These are phyloP conservation scores for Phylloscopus whistleri DNA, from an alignment of 2,113 vertebrate genomes.

Conservation along the genomic window DNA sequence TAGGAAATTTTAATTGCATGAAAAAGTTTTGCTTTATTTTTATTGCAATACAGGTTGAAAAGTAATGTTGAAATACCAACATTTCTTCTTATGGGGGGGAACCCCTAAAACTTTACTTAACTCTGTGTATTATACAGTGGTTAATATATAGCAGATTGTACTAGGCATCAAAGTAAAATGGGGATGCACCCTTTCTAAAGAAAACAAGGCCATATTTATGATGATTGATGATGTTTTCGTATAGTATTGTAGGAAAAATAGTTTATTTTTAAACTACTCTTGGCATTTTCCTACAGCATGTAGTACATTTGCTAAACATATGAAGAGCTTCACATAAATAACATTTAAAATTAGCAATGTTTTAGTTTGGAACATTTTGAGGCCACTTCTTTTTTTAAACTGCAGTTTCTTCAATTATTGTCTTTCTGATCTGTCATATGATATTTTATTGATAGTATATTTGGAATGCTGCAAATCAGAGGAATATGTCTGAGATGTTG, in stretches of 20 bases:
- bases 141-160: slow-evolving; percentile 40
- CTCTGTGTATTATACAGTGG: background rate
- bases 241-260: slow-evolving; percentile 16
- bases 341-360: slow-evolving; percentile 21
- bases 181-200: background rate
- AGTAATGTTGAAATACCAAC: background rate
- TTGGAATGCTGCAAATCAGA: background rate
- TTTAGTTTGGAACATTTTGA: slow-evolving; percentile 50
- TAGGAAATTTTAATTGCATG: background rate
- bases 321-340: slow-evolving; percentile 44
- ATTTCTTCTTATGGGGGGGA: background rate
- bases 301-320: slow-evolving; percentile 51
- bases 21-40: background rate
- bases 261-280: slow-evolving; percentile 43
- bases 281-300: slow-evolving; percentile 33
- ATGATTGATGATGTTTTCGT: slow-evolving; percentile 33
- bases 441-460: background rate
- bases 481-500: background rate
- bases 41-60: background rate
- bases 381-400: background rate
- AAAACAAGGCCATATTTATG: slow-evolving; percentile 1
- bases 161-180: slow-evolving; percentile 20
- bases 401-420: background rate
- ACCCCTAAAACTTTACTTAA: background rate
- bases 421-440: slow-evolving; percentile 22